Percentiles rank a stretch among this genome's conserved stretches.
These are phyloP conservation scores for Enteromius viviparus DNA, from an alignment of 2,797 vertebrate species.

Conservation along the genomic window DNA sequence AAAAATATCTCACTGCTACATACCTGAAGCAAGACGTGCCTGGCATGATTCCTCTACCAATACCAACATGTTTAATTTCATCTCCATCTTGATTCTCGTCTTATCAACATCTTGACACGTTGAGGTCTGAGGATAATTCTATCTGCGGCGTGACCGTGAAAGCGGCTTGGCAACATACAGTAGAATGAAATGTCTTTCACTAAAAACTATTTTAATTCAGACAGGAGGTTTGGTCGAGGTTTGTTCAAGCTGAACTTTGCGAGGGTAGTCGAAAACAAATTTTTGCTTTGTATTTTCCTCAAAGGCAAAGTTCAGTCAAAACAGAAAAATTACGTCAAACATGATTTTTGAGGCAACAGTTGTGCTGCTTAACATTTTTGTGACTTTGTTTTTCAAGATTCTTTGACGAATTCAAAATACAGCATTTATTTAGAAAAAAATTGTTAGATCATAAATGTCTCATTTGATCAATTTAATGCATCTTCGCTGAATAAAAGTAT, in stretches of 20 bases:
- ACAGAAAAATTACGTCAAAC: background rate
- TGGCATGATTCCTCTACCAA: conserved; percentile 31
- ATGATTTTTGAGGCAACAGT: background rate
- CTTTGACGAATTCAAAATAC: background rate
- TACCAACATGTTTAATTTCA: conserved; percentile 28
- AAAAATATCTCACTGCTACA: background rate
- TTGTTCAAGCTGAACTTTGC: background rate
- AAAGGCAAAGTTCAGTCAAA: background rate
- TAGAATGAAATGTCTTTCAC: conserved; percentile 9
- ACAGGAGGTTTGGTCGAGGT: conserved; percentile 4
- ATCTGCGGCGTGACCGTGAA: conserved; percentile 15
- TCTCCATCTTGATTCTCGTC: conserved; percentile 19
- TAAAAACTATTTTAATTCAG: conserved; percentile 22
- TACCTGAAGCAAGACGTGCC: background rate
- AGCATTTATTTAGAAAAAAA: background rate
- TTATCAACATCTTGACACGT: conserved; percentile 35
- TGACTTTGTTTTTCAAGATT: background rate
- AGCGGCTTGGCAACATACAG: conserved; percentile 37
- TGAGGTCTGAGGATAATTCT: background rate
- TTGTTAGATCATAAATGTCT: background rate
- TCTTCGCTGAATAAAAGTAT: conserved; percentile 5
- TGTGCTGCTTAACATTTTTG: background rate
- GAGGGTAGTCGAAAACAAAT: background rate
- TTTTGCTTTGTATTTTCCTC: background rate
- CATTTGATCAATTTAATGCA: conserved; percentile 4